Base-by-base conservation (phyloP, 1,140 invertebrate species). In the Panagrolaimus sp. region DNA sequence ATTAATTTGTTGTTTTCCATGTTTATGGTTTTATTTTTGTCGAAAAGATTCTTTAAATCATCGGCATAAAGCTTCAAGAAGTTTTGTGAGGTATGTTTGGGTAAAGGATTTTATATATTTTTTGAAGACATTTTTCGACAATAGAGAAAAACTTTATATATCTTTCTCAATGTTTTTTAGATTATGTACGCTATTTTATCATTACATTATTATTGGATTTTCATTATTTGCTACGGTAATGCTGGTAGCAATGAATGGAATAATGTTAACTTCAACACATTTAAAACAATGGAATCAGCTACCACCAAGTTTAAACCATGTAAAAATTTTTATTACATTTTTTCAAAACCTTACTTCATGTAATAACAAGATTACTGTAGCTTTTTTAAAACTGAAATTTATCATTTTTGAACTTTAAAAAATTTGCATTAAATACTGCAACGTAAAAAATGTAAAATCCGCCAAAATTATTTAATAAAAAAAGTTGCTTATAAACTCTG, bases 1-100 rank as follows among this genome's bases (percentile, higher is more conserved):
- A 4, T 5, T 27, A 57, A 57, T 57, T 27, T n/a, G 51, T 27
- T 57, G 51, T 57, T 11, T 16, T n/a, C 51, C 51, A n/a, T 57
- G 51, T 57, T 57, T 57, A 27, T 57, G 51, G 51, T 57, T 57
- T 27, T 57, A 57, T 25, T 57, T 57, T 57, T 57, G 51, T 13
- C 51, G 51, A 11, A 25, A 20, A 4, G 51, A 57, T 20, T 25
- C 20, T 16, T 8, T 57, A 16, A 57, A 57, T 57, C 51, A 57
- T 57, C 51, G 51, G n/a, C 51, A 57, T 16, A 57, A 57, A 27
- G 20, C 20, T 16, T 57, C 51, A 20, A 57, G 27, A 57, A 57
- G 51, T 57, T 57, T 57, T 57, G 51, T 57, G 27, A 20, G 51
- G 51, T 57, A 4, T 38, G 31, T 38, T 38, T 7, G 7, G 7